Base-by-base conservation (phyloP, 53 echinoderm and acorn worm species). In the Hippasteria phrygiana region DNA sequence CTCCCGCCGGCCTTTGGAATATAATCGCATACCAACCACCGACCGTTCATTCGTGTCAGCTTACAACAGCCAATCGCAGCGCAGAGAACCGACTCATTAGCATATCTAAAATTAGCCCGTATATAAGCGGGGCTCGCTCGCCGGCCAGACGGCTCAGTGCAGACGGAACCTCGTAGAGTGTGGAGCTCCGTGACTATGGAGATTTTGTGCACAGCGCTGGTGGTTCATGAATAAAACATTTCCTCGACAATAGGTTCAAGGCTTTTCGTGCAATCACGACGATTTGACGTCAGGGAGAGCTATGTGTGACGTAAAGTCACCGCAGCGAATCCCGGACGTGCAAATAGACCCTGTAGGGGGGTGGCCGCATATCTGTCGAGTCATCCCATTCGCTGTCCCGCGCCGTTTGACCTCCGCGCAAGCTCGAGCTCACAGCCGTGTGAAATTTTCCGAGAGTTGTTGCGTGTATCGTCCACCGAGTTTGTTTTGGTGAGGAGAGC, bases 91-190 rank as follows among this genome's bases (percentile, higher is more conserved):
- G 51, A 36, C n/a, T 67, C 51, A 85, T 71, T 71, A 46, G 53
- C 85, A 69, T 69, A 37, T 85, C 85, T 85, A 81, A 81, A 90
- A 81, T 90, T 81, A 82, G 82, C 67, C 74, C 81, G 82, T 90
- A 90, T 90, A 90, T 81, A 90, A 81, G 63, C 53, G 14, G 20
- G n/a, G 59, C 45, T 46, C n/a, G 63, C 90, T 72, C 42, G 42
- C 7, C 43, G 79, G 73, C 69, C n/a, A 65, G 81, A 70, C 73
- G 73, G 81, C 67, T 82, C 90, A 90, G 41, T 90, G 81, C 53
- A 39, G 85, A 3, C 71, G 18, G 48, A 71, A 71, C 14, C 48
- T n/a, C 85, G 53, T 36, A 43, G 48, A 9, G 85, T 20, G 36
- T 71, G 85, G 85, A 71, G 47, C 85, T 85, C 85, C 35, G 85